Percentiles rank a stretch among this genome's conserved stretches.
Conservation (phyloP, 2,888 invertebrate genomes). For the Heliconius erato region DNA sequence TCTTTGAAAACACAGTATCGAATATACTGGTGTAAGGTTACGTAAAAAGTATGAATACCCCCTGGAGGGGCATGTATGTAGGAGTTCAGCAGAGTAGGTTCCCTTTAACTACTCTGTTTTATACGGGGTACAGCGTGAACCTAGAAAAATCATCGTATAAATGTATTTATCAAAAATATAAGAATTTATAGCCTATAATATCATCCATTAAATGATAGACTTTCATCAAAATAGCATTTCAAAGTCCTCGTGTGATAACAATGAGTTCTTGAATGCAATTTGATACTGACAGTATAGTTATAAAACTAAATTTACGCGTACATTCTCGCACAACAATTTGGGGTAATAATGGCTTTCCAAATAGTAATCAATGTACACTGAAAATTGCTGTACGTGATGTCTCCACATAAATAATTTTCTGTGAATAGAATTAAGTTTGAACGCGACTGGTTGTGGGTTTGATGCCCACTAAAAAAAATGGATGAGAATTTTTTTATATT, state of each 20-base stretch:
- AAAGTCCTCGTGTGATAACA: not conserved
- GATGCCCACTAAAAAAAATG: not conserved
- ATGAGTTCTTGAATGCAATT: not conserved
- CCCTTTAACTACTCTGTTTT: not conserved
- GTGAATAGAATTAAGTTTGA: not conserved
- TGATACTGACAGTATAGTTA: not conserved
- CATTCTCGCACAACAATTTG: not conserved
- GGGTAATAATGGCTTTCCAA: not conserved
- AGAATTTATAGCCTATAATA: not conserved
- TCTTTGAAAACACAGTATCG: too few relatives aligned
- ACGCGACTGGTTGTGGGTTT: too few relatives aligned
- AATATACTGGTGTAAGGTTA: too few relatives aligned
- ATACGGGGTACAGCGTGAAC: not conserved
- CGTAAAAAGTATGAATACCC: too few relatives aligned
- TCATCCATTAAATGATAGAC: not conserved
- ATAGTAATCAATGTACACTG: not conserved
- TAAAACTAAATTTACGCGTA: not conserved
- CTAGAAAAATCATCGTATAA: too few relatives aligned
- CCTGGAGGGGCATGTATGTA: too few relatives aligned
- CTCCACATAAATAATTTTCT: not conserved
- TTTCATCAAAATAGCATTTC: not conserved
- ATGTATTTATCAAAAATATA: too few relatives aligned
- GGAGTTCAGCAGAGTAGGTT: too few relatives aligned
- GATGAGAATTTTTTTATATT: too few relatives aligned
- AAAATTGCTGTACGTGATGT: not conserved